Evolutionary conservation across 2,888 invertebrate genomes (phyloP), one percentile per base, ranked within the genome.

Genomic region (Chrysodeixis includens): DNA sequence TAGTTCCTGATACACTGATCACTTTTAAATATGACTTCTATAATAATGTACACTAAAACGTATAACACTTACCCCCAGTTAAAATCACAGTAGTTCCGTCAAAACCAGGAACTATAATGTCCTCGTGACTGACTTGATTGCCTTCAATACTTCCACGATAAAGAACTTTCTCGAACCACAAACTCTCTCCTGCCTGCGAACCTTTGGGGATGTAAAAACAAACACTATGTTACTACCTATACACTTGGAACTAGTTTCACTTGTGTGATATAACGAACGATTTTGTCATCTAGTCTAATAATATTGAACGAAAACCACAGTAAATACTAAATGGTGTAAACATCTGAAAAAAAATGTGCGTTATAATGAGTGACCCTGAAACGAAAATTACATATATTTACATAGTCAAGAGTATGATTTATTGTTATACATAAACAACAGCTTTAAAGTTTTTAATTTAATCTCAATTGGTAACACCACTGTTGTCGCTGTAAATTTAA

Each of bases 91-190:
- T 75, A 9, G 79, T 78, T 71, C 87, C 90, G 63, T 70, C 66
- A 62, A 85, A 90, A 35, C 87, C 87, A 26, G 68, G 69, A 51
- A 93, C 52, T 22, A 67, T 79, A 55, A 94, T 92, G 0, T 61
- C 35, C 67, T 92, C 94, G 76, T 94, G 94, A 55, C 72, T 75
- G 1, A 93, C 82, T 10, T 69, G 69, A 53, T 74, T 74, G 7
- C 70, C 69, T 68, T 84, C 79, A 44, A 92, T 62, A 16, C 81
- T 65, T 71, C 94, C 94, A 64, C 79, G 82, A 62, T 88, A 93
- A 0, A 93, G 70, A 63, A 90, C 79, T 77, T 87, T 90, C 1
- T 88, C 87, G 67, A 94, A 94, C 12, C 68, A 60, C 4, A 80
- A 83, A 59, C 76, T 77, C 14, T 76, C 59, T 58, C 56, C 82